Conservation (phyloP, 2,113 vertebrate species). For the Glaucomys volans region DNA sequence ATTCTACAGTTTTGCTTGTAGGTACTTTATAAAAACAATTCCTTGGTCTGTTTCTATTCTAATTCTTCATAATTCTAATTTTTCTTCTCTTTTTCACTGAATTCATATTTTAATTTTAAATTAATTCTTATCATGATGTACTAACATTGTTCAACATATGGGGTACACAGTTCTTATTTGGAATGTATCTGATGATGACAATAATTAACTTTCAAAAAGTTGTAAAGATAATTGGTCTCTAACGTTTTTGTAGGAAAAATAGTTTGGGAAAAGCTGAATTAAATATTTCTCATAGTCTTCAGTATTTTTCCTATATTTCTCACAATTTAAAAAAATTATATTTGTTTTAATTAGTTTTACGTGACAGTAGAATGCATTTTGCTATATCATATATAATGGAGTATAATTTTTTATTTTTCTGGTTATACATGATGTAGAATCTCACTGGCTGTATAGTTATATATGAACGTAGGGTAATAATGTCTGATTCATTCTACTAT, state of each 20-base stretch:
- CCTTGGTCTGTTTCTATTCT: neutral
- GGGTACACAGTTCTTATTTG: neutral
- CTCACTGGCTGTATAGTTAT: too few relatives aligned
- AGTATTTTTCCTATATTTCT: neutral
- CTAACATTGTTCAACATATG: neutral
- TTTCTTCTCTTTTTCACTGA: neutral
- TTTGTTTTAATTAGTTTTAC: too few relatives aligned
- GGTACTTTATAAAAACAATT: neutral
- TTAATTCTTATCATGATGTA: neutral
- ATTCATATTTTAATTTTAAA: conserved; percentile 10
- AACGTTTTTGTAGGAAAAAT: neutral
- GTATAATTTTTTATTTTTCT: too few relatives aligned
- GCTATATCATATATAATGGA: too few relatives aligned
- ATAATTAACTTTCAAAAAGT: neutral
- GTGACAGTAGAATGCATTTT: too few relatives aligned
- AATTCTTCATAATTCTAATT: neutral
- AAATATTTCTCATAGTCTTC: neutral
- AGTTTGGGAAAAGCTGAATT: neutral
- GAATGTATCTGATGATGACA: neutral
- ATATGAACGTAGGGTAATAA: too few relatives aligned
- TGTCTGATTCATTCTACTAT: too few relatives aligned
- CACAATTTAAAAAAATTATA: neutral
- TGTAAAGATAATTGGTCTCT: neutral
- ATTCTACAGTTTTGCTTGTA: neutral
- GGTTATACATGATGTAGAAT: too few relatives aligned